Percentiles rank a stretch among this genome's conserved stretches.
Conservation (phyloP, 1,140 invertebrate species). For the Panagrolaimus sp. region DNA sequence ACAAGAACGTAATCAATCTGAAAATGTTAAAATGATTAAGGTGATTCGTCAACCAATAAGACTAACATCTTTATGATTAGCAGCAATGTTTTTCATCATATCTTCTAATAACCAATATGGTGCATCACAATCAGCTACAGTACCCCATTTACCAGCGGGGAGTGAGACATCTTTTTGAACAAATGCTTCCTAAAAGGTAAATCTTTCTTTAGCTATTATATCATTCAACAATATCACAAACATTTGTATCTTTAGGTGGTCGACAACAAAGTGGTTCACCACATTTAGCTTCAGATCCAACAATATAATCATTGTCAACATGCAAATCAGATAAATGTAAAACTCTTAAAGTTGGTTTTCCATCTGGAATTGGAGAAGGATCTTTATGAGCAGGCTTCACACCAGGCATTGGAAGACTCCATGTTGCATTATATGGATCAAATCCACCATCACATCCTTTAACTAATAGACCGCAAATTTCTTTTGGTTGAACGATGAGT, state of each 20-base stretch:
- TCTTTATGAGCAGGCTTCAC: slow-evolving; percentile 1
- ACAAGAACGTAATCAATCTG: slow-evolving; percentile 52
- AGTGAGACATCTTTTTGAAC: slow-evolving; percentile 7
- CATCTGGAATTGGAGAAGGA: background rate
- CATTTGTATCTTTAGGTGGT: background rate
- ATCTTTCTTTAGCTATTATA: slow-evolving; percentile 19
- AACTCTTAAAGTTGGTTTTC: slow-evolving; percentile 50
- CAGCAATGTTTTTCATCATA: slow-evolving; percentile 48
- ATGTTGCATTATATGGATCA: slow-evolving; percentile 22
- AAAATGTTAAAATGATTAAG: slow-evolving; percentile 1
- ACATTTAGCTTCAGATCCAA: slow-evolving; percentile 59
- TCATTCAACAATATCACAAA: background rate
- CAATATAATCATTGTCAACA: slow-evolving; percentile 59
- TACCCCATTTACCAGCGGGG: slow-evolving; percentile 55
- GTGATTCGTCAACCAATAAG: background rate
- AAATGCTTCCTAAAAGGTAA: slow-evolving; percentile 12
- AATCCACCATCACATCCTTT: slow-evolving; percentile 28
- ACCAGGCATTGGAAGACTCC: background rate
- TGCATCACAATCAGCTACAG: slow-evolving; percentile 47
- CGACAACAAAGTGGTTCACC: slow-evolving; percentile 61
- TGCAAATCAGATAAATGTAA: slow-evolving; percentile 63
- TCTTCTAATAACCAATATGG: slow-evolving; percentile 47
- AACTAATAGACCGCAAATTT: slow-evolving; percentile 38
- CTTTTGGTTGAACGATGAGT: slow-evolving; percentile 30
- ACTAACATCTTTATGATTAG: slow-evolving; percentile 31